phyloP scores from a whole-genome alignment of 2,888 invertebrate genomes.

The Amblyjoppa fuscipennis region DNA sequence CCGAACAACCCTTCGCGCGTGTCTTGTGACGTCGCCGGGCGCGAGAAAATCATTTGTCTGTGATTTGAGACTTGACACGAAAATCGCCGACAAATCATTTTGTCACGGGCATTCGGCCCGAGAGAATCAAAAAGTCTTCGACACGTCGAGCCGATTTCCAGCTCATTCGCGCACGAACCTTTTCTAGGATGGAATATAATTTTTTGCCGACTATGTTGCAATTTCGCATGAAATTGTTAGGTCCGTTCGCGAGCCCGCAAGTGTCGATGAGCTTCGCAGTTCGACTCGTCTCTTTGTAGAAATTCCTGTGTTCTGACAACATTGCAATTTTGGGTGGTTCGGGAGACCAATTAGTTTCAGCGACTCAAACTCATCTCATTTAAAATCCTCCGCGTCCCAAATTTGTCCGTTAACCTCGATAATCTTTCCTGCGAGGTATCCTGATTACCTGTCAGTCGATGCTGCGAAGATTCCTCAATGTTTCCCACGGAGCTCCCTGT shows the following conservation, averaged over 20 bases:
- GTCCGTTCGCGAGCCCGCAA: neutral
- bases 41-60: neutral
- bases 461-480: slow-evolving; percentile 63
- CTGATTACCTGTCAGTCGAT: slow-evolving; percentile 40
- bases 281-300: neutral
- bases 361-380: neutral
- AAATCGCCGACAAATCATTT: neutral
- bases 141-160: neutral
- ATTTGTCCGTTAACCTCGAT: neutral
- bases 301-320: too few species aligned
- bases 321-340: too few species aligned
- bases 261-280: neutral
- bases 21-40: neutral
- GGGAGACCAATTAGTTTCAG: too few species aligned
- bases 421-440: slow-evolving; percentile 8
- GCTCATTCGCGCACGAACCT: neutral
- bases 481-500: slow-evolving; percentile 36
- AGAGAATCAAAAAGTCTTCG: neutral
- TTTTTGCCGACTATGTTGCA: neutral
- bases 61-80: neutral
- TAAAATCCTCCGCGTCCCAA: neutral
- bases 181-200: neutral
- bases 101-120: too few species aligned
- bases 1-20: neutral
- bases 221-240: neutral